phyloP scores from a whole-genome alignment of 1,140 invertebrate species.

The Lanistes nyassanus region DNA sequence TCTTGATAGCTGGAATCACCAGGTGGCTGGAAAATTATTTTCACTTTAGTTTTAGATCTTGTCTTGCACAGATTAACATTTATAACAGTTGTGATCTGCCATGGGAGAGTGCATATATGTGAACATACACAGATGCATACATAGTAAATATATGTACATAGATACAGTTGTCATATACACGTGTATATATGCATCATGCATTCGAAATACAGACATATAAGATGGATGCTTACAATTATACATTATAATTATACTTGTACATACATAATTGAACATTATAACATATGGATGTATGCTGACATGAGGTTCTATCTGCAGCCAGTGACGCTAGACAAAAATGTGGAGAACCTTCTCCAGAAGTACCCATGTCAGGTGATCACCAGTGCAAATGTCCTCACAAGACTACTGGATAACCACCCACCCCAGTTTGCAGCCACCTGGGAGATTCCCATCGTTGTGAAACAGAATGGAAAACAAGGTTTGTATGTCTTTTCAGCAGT shows the following conservation, averaged over 20 bases:
- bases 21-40: background rate
- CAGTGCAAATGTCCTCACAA: conserved; percentile 14
- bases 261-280: background rate
- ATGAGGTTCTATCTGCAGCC: background rate
- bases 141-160: too few relatives aligned
- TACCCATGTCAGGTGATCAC: conserved; percentile 12
- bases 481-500: too few relatives aligned
- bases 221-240: too few relatives aligned
- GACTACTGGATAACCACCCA: conserved; percentile 9
- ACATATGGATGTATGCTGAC: background rate
- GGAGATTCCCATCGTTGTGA: conserved; percentile 23
- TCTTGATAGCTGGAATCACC: conserved; percentile 9
- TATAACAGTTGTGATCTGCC: too few relatives aligned
- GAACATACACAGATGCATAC: too few relatives aligned
- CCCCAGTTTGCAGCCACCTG: conserved; percentile 7
- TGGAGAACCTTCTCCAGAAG: conserved; percentile 12
- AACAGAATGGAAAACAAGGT: background rate
- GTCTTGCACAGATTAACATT: too few relatives aligned
- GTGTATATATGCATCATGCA: too few relatives aligned
- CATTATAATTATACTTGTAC: background rate
- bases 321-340: conserved; percentile 10
- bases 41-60: background rate
- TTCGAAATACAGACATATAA: too few relatives aligned
- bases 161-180: too few relatives aligned
- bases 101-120: too few relatives aligned